Conservation (phyloP, 1,140 invertebrate species). For the Palaemon carinicauda region DNA sequence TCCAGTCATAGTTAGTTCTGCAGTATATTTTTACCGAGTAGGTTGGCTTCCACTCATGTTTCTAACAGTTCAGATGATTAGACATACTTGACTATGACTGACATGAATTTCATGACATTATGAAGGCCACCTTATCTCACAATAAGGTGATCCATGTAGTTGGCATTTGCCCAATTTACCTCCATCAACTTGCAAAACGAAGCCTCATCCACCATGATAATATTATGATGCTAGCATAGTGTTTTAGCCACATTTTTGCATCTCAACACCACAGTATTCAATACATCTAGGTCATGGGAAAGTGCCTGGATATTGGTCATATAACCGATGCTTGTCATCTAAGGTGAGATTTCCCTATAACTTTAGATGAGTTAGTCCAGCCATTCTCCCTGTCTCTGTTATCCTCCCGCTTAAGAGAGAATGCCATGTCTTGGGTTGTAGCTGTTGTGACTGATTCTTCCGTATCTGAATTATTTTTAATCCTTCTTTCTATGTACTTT, state of each 20-base stretch:
- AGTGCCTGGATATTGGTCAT: neutral
- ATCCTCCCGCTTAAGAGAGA: neutral
- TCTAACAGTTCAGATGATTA: neutral
- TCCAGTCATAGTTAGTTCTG: neutral
- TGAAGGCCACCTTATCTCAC: slow-evolving; percentile 14
- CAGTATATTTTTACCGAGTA: neutral
- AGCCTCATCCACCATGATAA: slow-evolving; percentile 5
- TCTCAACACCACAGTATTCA: slow-evolving; percentile 4
- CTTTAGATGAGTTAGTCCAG: neutral
- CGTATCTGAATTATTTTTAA: neutral
- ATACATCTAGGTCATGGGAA: neutral
- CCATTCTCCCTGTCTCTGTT: neutral
- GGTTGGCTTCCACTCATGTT: neutral
- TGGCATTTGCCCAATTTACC: slow-evolving; percentile 13
- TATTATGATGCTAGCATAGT: neutral
- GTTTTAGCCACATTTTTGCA: neutral
- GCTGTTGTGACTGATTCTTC: neutral
- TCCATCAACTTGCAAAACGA: slow-evolving; percentile 10
- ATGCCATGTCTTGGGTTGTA: neutral
- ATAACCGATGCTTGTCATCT: neutral
- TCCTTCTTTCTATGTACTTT: neutral
- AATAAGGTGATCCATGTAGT: neutral
- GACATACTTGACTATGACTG: neutral
- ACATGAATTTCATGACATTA: neutral
- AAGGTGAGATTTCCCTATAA: neutral